Base-by-base conservation (phyloP, 2,113 vertebrate genomes). In the Rissa tridactyla region DNA sequence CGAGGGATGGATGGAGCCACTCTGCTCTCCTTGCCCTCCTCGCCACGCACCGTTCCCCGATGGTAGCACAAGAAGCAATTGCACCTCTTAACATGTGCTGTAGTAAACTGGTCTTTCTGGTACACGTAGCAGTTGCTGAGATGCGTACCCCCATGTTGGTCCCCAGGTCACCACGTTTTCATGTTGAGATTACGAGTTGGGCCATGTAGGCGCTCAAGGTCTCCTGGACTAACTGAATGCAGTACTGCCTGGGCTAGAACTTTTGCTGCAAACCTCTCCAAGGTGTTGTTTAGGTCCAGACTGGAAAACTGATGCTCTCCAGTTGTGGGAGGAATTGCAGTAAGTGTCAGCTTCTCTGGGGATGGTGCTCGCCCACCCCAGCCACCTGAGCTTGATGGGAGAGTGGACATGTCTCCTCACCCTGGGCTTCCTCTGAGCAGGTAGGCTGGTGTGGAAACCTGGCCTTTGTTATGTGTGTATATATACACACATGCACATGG, bases 401-500 rank as follows among this genome's bases (percentile, higher is more conserved):
- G 30, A 72, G n/a, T 19, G 66, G 51, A 20, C 5, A 1, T 5
- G 11, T 42, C 26, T 46, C 30, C 42, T 76, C 29, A 23, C 64
- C 23, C 36, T 22, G 11, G 42, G 46, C 52, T 46, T 34, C 30
- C 40, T 44, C 30, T 17, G 13, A 64, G 55, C 26, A 26, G 42
- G 46, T 25, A 16, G 40, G 26, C 18, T 73, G 73, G 65, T 21
- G 3, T 2, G 19, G 42, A 32, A 62, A 2, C 46, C 54, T 49
- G 61, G 11, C 23, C 42, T 22, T 69, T n/a, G 13, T 29, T 29
- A 2, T 9, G 5, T 10, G 30, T 7, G 3, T 21, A 5, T 46
- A 4, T 14, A 14, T 17, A 18, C 11, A 20, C 38, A 21, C 1
- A 1, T 22, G 10, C 30, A 13, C 3, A 4, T 0, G 13, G 14